Evolutionary conservation across 2,888 invertebrate species (phyloP), one percentile per base, ranked within the genome.

Genomic region (Caenorhabditis macrosperma): DNA sequence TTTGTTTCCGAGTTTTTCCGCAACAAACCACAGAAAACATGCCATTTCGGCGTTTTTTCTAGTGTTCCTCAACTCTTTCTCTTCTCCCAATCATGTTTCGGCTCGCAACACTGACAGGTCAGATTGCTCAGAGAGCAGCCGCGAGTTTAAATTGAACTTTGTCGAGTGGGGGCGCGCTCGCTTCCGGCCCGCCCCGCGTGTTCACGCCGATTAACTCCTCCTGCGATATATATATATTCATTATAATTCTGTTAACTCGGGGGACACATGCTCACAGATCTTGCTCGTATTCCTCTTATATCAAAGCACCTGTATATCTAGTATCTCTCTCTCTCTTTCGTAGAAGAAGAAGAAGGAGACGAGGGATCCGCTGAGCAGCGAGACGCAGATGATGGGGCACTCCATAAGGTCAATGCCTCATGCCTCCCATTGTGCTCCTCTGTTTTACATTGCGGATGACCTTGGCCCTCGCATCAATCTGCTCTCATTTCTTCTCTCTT

Each of bases 111-210:
- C 26, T 50, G 60, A 60, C 30, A 44, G 33, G 55, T 55, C 55
- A 28, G 17, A 7, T 60, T 28, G 35, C 38, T 33, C 22, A 6
- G 24, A 28, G 52, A 66, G 44, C 66, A 66, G 55, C 66, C 38
- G 55, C 55, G 30, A 55, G 54, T 55, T 66, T 66, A 55, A 54
- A 55, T 66, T 66, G 66, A 66, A 55, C 66, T 66, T 55, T 55
- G 48, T 6, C 20, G 63, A n/a, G 35, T 9, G 24, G 22, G 15
- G 3, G 41, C 41, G 15, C 15, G n/a, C 17, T 22, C 22, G 20
- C 46, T 17, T 46, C 46, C 46, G 46, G 46, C 9, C 38, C 33
- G 33, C 33, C 5, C 6, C 33, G 5, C 41, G 33, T 5, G 33
- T 33, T 33, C 33, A 33, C 33, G 33, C 33, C 33, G 5, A 33